phyloP scores from a whole-genome alignment of 2,113 vertebrate species.

The Alethe castanea region DNA sequence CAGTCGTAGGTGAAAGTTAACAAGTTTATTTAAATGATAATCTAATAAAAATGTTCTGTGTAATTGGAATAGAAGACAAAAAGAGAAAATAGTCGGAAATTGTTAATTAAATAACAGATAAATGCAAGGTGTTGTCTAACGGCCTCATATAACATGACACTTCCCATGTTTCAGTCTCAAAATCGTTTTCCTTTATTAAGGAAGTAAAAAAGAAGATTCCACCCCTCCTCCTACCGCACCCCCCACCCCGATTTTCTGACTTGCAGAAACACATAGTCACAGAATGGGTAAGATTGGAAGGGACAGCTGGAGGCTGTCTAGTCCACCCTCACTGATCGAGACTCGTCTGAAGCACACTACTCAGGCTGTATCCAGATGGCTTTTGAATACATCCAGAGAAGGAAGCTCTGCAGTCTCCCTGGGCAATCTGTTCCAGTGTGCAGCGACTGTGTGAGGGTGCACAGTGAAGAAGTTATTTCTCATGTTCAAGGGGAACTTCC shows the following conservation, averaged over 20 bases:
- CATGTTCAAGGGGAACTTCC: background rate
- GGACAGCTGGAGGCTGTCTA: too few species aligned
- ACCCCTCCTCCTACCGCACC: too few species aligned
- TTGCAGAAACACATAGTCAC: background rate
- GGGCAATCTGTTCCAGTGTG: background rate
- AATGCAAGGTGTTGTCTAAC: background rate
- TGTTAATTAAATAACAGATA: background rate
- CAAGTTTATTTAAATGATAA: background rate
- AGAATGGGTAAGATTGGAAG: background rate
- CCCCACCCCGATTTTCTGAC: background rate
- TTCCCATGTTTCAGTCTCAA: background rate
- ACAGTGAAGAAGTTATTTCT: background rate
- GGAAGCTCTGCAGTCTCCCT: background rate
- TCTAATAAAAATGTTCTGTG: background rate
- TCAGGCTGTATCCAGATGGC: background rate
- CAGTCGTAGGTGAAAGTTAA: background rate
- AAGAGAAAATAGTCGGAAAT: background rate
- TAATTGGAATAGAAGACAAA: background rate
- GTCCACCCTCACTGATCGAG: background rate
- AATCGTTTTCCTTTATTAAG: background rate
- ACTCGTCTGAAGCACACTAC: rapidly evolving
- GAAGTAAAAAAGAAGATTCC: background rate
- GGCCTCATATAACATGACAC: rapidly evolving
- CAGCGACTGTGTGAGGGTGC: background rate
- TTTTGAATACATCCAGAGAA: background rate